Conservation (phyloP, 2,888 invertebrate species). For the Atethmia centrago region DNA sequence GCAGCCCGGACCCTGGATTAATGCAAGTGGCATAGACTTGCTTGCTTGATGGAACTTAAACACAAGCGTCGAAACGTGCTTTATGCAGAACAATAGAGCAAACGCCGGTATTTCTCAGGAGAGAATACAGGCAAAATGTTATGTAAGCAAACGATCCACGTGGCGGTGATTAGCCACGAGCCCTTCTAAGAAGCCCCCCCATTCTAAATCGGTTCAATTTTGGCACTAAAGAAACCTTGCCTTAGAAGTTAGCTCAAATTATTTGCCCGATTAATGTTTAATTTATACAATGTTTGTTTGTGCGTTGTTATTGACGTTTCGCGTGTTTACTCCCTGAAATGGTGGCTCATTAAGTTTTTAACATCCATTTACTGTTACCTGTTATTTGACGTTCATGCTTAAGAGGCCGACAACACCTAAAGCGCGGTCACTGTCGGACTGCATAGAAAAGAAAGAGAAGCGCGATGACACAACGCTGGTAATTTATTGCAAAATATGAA, state of each 20-base stretch:
- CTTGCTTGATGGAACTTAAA: neutral
- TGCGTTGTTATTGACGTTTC: conserved; percentile 50
- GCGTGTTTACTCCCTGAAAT: conserved; percentile 52
- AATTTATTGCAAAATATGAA: no score
- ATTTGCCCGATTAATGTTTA: conserved; percentile 19
- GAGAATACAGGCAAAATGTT: neutral
- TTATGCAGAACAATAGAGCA: no score
- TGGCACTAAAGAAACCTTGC: neutral
- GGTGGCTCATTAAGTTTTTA: conserved; percentile 53
- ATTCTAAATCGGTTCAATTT: neutral
- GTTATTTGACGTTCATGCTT: conserved; percentile 25
- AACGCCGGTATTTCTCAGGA: no score
- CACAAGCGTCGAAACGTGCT: neutral
- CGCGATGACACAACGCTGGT: no score
- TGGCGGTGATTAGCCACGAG: neutral
- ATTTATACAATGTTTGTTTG: conserved; percentile 21
- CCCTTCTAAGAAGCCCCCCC: neutral
- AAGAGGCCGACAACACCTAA: no score
- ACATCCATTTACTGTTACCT: conserved; percentile 30
- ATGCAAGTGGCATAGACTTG: neutral
- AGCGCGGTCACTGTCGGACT: no score
- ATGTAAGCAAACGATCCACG: conserved; percentile 2
- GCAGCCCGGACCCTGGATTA: neutral
- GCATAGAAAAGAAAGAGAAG: no score
- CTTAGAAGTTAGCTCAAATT: conserved; percentile 8